Conservation (phyloP, 2,113 vertebrate species). For the Anarrhichthys ocellatus region DNA sequence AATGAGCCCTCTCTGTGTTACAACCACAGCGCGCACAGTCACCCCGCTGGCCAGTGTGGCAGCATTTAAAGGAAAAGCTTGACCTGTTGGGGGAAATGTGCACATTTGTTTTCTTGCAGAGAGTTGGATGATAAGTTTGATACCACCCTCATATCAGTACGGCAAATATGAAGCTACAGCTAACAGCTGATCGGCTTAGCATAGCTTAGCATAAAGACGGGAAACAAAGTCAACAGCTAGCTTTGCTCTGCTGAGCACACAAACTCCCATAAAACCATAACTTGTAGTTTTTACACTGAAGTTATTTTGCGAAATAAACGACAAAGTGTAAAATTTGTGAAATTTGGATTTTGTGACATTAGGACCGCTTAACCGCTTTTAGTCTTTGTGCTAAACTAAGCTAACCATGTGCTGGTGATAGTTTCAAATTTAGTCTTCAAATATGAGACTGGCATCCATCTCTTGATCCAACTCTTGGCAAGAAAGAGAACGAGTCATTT, state of each 20-base stretch:
- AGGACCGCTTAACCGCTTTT: not conserved
- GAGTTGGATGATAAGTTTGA: not conserved
- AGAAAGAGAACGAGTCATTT: not conserved
- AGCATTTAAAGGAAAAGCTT: slow-evolving; percentile 22
- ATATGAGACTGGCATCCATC: not conserved
- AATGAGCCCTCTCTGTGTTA: slow-evolving; percentile 64
- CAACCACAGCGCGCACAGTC: slow-evolving; percentile 15
- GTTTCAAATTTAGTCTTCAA: not conserved
- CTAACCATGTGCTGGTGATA: not conserved
- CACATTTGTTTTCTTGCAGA: not conserved
- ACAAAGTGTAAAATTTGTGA: slow-evolving; percentile 8
- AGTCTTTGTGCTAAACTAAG: not conserved
- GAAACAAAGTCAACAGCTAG: not conserved
- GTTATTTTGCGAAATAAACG: not conserved
- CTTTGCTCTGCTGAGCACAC: not conserved
- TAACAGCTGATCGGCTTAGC: not conserved
- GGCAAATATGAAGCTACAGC: slow-evolving; percentile 18
- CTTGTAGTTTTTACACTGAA: not conserved
- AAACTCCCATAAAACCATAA: not conserved
- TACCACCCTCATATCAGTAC: not conserved
- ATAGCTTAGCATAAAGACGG: slow-evolving; percentile 1
- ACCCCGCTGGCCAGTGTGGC: not conserved
- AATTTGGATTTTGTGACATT: not conserved
- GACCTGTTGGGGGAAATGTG: slow-evolving; percentile 15
- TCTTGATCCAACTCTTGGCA: not conserved